Percentiles rank a stretch among this genome's conserved stretches.
These are phyloP conservation scores for Drosophila pachea DNA, from an alignment of 1,140 invertebrate genomes.

Conservation along the genomic window DNA sequence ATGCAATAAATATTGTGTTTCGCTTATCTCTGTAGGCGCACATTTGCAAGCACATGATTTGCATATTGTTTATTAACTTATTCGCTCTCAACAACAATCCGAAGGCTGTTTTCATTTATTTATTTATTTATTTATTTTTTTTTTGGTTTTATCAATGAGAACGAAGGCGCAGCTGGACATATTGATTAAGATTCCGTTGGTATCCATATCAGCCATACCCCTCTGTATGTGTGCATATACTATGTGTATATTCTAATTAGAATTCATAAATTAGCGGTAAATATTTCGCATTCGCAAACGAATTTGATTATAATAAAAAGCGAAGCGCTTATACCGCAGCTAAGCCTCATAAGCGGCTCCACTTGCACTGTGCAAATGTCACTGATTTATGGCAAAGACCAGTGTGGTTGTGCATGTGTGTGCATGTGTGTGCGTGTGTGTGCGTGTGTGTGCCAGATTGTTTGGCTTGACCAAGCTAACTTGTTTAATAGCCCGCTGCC, in stretches of 20 bases:
- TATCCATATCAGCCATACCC: neutral
- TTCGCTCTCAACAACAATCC: conserved; percentile 21
- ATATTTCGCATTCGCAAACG: conserved; percentile 49
- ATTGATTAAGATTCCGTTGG: conserved; percentile 22
- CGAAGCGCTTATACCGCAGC: conserved; percentile 9
- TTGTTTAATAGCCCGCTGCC: conserved; percentile 61
- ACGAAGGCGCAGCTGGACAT: conserved; percentile 31
- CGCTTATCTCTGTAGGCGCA: conserved; percentile 13
- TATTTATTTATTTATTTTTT: neutral
- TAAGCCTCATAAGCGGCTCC: conserved; percentile 16
- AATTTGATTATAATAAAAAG: conserved; percentile 40
- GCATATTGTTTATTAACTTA: conserved; percentile 50
- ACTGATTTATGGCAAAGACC: conserved; percentile 67
- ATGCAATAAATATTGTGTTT: neutral
- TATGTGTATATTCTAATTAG: conserved; percentile 60
- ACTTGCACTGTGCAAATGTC: conserved; percentile 67
- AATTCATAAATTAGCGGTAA: conserved; percentile 63
- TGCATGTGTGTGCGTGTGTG: conserved; percentile 4
- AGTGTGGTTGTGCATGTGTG: neutral
- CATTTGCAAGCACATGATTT: conserved; percentile 3
- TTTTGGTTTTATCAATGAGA: conserved; percentile 58
- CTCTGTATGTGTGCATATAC: neutral
- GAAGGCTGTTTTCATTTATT: neutral
- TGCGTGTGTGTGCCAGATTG: conserved; percentile 57
- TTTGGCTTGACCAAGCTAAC: conserved; percentile 72